phyloP scores from a whole-genome alignment of 2,888 invertebrate species.

The Lycaena phlaeas region DNA sequence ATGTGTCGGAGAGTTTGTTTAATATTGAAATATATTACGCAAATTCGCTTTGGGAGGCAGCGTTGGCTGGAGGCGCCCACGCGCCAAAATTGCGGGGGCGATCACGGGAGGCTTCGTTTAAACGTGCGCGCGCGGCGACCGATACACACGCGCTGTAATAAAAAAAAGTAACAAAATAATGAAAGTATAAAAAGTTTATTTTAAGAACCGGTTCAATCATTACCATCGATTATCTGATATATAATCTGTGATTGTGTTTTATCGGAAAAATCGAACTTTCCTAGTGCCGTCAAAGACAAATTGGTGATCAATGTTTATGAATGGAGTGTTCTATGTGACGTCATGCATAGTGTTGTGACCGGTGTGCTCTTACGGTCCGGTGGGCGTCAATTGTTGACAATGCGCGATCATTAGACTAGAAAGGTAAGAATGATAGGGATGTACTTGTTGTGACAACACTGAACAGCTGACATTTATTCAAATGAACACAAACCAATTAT shows the following conservation, averaged over 20 bases:
- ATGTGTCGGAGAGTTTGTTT: conserved; percentile 27
- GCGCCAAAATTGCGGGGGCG: conserved; percentile 63
- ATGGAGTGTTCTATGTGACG: conserved; percentile 66
- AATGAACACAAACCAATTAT: neutral
- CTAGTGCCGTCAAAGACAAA: conserved; percentile 26
- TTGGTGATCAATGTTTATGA: conserved; percentile 53
- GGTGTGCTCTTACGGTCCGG: conserved; percentile 38
- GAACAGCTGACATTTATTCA: neutral
- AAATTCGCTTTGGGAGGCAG: conserved; percentile 60
- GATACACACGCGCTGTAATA: conserved; percentile 51
- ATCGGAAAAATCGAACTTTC: conserved; percentile 14
- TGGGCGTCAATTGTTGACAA: conserved; percentile 58
- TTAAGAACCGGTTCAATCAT: conserved; percentile 15
- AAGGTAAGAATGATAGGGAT: conserved; percentile 58
- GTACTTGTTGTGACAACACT: conserved; percentile 40
- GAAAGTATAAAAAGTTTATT: conserved; percentile 25
- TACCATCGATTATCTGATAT: neutral
- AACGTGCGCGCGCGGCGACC: conserved; percentile 58
- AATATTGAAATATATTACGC: conserved; percentile 59
- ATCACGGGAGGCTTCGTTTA: conserved; percentile 58
- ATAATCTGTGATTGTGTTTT: conserved; percentile 21
- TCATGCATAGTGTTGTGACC: conserved; percentile 67
- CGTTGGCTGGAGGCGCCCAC: conserved; percentile 49
- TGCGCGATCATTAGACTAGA: conserved; percentile 63
- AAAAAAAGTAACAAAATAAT: conserved; percentile 31